These are phyloP conservation scores for Thamnophis sirtalis DNA, from an alignment of 2,113 vertebrate species.

Conservation along the genomic window DNA sequence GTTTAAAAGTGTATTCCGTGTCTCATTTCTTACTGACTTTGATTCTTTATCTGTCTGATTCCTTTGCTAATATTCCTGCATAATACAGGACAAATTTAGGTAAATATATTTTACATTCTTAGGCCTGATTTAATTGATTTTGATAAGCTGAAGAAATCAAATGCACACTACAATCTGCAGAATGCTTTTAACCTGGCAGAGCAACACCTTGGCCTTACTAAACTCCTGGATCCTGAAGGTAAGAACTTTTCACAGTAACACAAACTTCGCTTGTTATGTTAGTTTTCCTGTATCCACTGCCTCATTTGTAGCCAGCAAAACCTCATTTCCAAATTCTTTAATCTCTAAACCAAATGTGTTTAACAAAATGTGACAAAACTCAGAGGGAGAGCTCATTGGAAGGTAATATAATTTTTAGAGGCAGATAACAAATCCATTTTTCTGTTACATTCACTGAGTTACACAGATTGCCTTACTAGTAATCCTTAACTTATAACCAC, in stretches of 20 bases:
- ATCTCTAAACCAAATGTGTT: background rate
- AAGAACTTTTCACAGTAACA: constrained; percentile 47
- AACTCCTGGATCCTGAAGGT: constrained; percentile 94
- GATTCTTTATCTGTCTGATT: background rate
- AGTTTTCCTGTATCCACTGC: background rate
- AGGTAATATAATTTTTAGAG: background rate
- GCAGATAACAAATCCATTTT: background rate
- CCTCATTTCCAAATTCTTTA: constrained; percentile 21
- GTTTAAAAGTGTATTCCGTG: background rate
- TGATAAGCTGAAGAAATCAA: constrained; percentile 97
- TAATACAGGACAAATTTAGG: background rate
- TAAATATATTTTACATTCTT: constrained; percentile 5
- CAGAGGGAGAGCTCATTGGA: background rate
- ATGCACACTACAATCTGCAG: constrained; percentile 96
- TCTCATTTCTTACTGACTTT: background rate
- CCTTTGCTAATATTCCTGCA: constrained; percentile 1
- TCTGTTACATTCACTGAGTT: background rate
- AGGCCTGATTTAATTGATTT: constrained; percentile 97
- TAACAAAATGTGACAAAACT: background rate
- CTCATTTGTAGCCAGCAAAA: background rate
- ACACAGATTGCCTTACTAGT: background rate
- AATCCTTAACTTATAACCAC: background rate
- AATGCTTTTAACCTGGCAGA: constrained; percentile 97
- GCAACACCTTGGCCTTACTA: constrained; percentile 93
- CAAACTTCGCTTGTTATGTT: background rate